Percentiles rank a stretch among this genome's conserved stretches.
These are phyloP conservation scores for Pollenia griseotomentosa DNA, from an alignment of 2,888 invertebrate genomes.

Conservation along the genomic window DNA sequence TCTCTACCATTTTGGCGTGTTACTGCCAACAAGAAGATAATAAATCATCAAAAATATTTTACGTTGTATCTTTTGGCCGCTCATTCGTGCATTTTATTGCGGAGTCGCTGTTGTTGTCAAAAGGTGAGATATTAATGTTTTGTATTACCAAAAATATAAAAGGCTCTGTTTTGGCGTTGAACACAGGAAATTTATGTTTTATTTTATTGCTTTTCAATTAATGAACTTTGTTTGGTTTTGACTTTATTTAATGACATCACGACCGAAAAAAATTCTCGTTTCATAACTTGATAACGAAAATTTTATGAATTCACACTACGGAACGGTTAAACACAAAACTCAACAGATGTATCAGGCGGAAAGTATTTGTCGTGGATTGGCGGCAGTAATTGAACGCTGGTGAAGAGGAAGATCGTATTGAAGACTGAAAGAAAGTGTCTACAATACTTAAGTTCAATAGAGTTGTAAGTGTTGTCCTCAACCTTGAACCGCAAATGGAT, in stretches of 20 bases:
- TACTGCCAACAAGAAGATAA: slow-evolving; percentile 22
- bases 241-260: slow-evolving; percentile 28
- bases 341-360: slow-evolving; percentile 1
- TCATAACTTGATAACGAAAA: neutral
- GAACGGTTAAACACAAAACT: neutral
- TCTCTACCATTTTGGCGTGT: neutral
- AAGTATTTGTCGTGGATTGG: neutral
- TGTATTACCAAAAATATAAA: neutral
- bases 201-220: slow-evolving; percentile 57
- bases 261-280: neutral
- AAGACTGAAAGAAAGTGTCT: neutral
- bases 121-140: slow-evolving; percentile 50
- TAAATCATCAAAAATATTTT: slow-evolving; percentile 60
- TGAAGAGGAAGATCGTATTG: neutral
- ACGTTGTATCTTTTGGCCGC: slow-evolving; percentile 19
- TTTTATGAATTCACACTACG: neutral
- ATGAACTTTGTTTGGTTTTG: slow-evolving; percentile 18
- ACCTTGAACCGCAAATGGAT: neutral
- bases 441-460: neutral
- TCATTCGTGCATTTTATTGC: slow-evolving; percentile 52
- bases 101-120: slow-evolving; percentile 35
- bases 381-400: neutral
- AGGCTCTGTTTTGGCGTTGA: neutral
- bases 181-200: slow-evolving; percentile 53
- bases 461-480: slow-evolving; percentile 6